Evolutionary conservation across 2,797 vertebrate genomes (phyloP).

Genomic region (Brotula barbata): DNA sequence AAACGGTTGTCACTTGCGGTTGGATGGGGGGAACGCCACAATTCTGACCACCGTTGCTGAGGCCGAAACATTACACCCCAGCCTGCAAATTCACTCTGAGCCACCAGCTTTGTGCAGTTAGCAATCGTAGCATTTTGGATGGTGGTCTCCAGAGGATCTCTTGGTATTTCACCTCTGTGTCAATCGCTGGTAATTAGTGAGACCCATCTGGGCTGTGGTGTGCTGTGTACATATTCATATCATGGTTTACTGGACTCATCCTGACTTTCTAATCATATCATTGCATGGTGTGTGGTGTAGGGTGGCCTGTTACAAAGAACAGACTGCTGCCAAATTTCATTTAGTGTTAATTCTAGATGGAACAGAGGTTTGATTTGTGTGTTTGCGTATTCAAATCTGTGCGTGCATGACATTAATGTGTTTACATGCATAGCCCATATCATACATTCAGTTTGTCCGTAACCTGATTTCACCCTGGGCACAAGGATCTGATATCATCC

Average conservation of each 20-base stretch:
- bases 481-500: no score
- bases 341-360: slow-evolving; percentile 4
- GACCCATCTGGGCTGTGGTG: slow-evolving; percentile 35
- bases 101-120: slow-evolving; percentile 12
- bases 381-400: neutral
- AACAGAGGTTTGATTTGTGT: neutral
- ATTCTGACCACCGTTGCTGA: neutral
- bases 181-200: slow-evolving; percentile 41
- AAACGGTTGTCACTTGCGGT: slow-evolving; percentile 52
- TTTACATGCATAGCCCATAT: no score
- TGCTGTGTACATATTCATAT: slow-evolving; percentile 5
- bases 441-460: no score
- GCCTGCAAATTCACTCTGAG: slow-evolving; percentile 18
- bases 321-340: slow-evolving; percentile 8
- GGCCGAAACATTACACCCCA: slow-evolving; percentile 13
- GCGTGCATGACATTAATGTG: no score
- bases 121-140: neutral
- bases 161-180: slow-evolving; percentile 28
- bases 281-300: slow-evolving; percentile 8
- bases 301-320: slow-evolving; percentile 4
- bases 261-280: slow-evolving; percentile 38
- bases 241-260: slow-evolving; percentile 10
- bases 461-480: no score
- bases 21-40: slow-evolving; percentile 13
- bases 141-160: slow-evolving; percentile 36